Percentiles rank a stretch among this genome's conserved stretches.
Conservation (phyloP, 2,888 invertebrate species). For the Temnothorax rugatulus region DNA sequence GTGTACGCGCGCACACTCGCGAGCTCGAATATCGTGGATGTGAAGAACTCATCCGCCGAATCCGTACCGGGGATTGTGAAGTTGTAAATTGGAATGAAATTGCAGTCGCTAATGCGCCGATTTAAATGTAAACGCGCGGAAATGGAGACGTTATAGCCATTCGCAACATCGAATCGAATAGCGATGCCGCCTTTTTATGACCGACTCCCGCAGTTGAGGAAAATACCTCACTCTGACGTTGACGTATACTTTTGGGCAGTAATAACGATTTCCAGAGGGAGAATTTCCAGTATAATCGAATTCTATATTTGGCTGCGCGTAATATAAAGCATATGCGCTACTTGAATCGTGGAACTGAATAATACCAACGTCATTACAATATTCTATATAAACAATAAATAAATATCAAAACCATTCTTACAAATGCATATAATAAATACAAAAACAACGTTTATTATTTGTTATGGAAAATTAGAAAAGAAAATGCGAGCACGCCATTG, state of each 20-base stretch:
- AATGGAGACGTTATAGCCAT: constrained; percentile 73
- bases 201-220: constrained; percentile 31
- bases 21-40: constrained; percentile 41
- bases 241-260: constrained; percentile 23
- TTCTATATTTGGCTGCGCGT: background rate
- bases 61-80: constrained; percentile 70
- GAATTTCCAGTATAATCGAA: background rate
- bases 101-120: constrained; percentile 79
- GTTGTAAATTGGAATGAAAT: constrained; percentile 81
- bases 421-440: background rate
- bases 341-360: background rate
- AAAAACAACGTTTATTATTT: background rate
- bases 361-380: background rate
- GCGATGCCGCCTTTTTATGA: constrained; percentile 48
- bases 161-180: constrained; percentile 50
- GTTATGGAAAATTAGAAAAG: too few species aligned
- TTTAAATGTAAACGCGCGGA: constrained; percentile 80
- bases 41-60: constrained; percentile 52
- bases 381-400: background rate
- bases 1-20: constrained; percentile 6
- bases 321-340: background rate
- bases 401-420: background rate
- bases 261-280: background rate
- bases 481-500: too few species aligned
- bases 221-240: constrained; percentile 36